A percentile compares a stretch with the other conserved stretches of the same genome.
Conservation (phyloP, 2,797 vertebrate species). For the Percopsis omiscomaycus region DNA sequence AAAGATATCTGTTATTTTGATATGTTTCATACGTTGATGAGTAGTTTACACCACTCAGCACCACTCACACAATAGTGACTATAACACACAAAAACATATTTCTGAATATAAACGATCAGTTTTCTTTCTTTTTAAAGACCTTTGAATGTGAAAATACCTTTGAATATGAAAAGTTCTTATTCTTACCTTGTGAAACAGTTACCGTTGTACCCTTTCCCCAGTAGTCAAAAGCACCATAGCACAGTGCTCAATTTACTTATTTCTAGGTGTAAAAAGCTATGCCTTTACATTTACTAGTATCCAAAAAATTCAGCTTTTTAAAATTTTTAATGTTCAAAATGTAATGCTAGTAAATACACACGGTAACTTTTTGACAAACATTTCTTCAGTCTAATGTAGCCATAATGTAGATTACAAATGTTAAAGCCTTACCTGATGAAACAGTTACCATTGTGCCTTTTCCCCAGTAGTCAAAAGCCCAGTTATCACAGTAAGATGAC, state of each 20-base stretch:
- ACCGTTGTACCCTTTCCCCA: conserved; percentile 72
- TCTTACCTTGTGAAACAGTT: conserved; percentile 70
- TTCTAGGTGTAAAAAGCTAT: conserved; percentile 34
- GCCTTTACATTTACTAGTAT: too few species aligned
- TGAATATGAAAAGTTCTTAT: neutral
- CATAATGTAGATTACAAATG: too few species aligned
- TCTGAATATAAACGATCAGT: neutral
- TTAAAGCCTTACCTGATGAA: conserved; percentile 55
- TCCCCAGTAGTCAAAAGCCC: conserved; percentile 50
- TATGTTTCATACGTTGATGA: too few species aligned
- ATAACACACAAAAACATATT: too few species aligned
- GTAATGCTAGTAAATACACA: neutral
- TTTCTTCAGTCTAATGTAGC: too few species aligned
- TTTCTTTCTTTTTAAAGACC: neutral
- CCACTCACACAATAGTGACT: too few species aligned
- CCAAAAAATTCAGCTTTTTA: too few species aligned
- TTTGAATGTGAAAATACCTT: neutral
- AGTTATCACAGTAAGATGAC: too few species aligned
- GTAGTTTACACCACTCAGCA: too few species aligned
- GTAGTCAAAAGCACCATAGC: conserved; percentile 39
- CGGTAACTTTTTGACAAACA: too few species aligned
- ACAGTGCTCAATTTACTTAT: conserved; percentile 34
- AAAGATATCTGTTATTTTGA: too few species aligned
- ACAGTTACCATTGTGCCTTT: conserved; percentile 54
- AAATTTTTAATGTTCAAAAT: neutral